phyloP scores from a whole-genome alignment of 2,888 invertebrate species.

The Heliconius aoede region DNA sequence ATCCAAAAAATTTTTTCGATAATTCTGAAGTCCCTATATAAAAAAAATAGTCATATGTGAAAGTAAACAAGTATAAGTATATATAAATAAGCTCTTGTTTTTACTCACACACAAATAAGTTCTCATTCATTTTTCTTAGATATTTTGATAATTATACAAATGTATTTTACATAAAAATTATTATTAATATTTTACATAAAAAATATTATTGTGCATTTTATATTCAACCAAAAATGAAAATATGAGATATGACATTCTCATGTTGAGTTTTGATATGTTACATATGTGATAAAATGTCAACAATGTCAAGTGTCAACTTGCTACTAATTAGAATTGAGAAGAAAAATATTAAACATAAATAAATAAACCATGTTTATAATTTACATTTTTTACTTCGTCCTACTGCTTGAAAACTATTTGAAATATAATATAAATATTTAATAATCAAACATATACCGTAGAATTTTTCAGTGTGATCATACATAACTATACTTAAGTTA shows the following conservation, averaged over 20 bases:
- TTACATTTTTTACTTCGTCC: background rate
- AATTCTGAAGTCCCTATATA: slow-evolving; percentile 74
- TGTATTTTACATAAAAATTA: slow-evolving; percentile 7
- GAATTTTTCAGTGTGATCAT: background rate
- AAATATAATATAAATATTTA: background rate
- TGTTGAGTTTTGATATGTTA: slow-evolving; percentile 10
- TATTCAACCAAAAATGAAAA: background rate
- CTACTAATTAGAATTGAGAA: too few species aligned
- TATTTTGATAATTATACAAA: background rate
- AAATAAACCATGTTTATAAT: background rate
- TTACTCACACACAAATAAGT: slow-evolving; percentile 68
- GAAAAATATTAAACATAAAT: too few species aligned
- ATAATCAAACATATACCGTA: too few species aligned
- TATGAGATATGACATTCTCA: slow-evolving; percentile 4
- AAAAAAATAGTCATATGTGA: background rate
- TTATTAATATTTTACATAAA: background rate
- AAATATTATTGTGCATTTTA: slow-evolving; percentile 11
- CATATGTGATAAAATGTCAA: background rate
- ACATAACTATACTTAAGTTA: slow-evolving; percentile 4
- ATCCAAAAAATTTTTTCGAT: slow-evolving; percentile 67
- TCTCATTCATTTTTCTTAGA: slow-evolving; percentile 62
- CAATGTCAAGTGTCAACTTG: background rate
- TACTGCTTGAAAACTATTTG: background rate
- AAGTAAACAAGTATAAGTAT: background rate
- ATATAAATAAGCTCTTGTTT: slow-evolving; percentile 18